Evolutionary conservation across 2,113 vertebrate species (phyloP).

Genomic region (Cynopterus brachyotis): DNA sequence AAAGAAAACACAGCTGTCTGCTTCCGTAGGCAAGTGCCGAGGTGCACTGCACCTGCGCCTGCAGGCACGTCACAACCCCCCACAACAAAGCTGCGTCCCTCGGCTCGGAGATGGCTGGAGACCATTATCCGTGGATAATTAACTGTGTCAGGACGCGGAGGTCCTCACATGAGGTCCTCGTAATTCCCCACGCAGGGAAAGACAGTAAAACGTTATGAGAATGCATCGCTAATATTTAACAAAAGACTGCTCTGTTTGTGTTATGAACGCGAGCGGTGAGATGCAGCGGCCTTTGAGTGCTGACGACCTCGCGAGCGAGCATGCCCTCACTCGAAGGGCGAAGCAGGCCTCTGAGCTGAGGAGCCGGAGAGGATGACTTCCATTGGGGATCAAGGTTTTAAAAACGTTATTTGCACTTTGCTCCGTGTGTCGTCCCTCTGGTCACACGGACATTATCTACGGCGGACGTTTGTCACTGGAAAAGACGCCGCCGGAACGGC

Average conservation of each 20-base stretch:
- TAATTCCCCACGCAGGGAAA: conserved; percentile 80
- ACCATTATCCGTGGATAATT: conserved; percentile 87
- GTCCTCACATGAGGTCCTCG: conserved; percentile 82
- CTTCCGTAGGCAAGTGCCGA: conserved; percentile 69
- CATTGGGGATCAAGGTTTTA: conserved; percentile 41
- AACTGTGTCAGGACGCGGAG: conserved; percentile 84
- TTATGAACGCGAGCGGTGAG: conserved; percentile 59
- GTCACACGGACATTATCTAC: neutral
- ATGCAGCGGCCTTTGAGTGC: neutral
- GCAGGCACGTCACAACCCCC: conserved; percentile 80
- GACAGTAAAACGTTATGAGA: conserved; percentile 78
- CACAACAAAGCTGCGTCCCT: conserved; percentile 70
- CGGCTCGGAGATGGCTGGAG: conserved; percentile 74
- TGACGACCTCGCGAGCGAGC: no score
- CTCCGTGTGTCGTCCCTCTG: neutral
- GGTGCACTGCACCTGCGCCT: conserved; percentile 82
- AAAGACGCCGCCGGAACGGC: neutral
- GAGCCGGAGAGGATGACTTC: neutral
- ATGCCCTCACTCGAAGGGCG: conserved; percentile 53
- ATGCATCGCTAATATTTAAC: conserved; percentile 79
- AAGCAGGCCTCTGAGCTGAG: neutral
- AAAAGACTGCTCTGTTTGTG: conserved; percentile 65
- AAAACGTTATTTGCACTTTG: neutral
- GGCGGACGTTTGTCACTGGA: neutral
- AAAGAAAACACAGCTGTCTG: conserved; percentile 87